phyloP scores from a whole-genome alignment of 2,113 vertebrate genomes.

The Leptosomus discolor region DNA sequence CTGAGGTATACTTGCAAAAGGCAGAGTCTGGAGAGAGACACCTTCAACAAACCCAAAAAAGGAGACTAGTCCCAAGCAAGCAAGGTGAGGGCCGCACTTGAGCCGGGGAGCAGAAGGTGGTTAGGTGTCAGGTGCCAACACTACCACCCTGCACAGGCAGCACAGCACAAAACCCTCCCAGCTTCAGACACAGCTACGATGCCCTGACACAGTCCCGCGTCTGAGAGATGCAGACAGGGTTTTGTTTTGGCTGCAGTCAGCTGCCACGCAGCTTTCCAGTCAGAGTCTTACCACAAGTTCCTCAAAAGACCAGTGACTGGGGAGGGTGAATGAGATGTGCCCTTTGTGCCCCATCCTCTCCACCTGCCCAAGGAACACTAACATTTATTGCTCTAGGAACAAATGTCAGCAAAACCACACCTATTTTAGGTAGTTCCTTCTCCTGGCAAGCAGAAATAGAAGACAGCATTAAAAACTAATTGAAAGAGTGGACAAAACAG shows the following conservation, averaged over 20 bases:
- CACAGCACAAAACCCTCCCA: fast-evolving
- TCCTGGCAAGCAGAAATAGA: background rate
- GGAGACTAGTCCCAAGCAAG: background rate
- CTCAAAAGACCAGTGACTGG: background rate
- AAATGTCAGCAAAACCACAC: background rate
- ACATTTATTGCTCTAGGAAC: background rate
- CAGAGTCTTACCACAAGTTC: background rate
- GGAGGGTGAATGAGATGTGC: background rate
- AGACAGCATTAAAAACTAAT: background rate
- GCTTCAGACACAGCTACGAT: background rate
- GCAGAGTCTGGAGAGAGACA: background rate
- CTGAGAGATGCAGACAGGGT: background rate
- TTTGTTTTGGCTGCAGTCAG: background rate
- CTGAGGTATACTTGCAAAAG: background rate
- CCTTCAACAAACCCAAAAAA: background rate
- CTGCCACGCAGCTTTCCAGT: background rate
- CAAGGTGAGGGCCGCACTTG: fast-evolving
- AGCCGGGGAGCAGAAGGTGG: background rate
- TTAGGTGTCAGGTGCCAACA: background rate
- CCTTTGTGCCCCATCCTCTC: background rate
- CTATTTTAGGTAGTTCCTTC: background rate
- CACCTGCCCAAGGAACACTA: background rate
- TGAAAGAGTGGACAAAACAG: background rate
- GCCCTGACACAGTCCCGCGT: background rate
- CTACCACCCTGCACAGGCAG: background rate